Conservation (phyloP, 2,113 vertebrate genomes). For the Eublepharis macularius region DNA sequence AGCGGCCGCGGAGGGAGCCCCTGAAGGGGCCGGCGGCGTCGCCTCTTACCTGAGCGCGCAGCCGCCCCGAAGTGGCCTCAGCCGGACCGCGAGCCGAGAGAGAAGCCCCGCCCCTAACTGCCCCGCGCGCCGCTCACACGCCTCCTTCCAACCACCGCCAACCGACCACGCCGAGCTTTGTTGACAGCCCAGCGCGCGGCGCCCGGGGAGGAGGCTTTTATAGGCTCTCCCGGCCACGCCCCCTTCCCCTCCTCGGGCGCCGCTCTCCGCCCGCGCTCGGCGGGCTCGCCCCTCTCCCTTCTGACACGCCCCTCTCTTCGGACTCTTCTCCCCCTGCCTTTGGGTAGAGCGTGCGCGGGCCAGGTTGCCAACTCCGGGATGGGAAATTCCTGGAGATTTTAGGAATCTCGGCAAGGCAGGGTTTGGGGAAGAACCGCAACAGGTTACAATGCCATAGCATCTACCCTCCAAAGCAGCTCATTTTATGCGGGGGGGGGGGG, state of each 20-base stretch:
- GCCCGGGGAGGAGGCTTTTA: neutral
- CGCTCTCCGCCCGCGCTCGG: neutral
- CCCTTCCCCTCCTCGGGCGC: neutral
- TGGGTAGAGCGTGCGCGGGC: no score
- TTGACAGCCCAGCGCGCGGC: neutral
- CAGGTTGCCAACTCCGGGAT: no score
- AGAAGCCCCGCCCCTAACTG: rapidly evolving
- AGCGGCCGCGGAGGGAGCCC: no score
- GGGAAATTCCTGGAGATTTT: no score
- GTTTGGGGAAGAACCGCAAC: no score
- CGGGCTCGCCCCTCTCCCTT: neutral
- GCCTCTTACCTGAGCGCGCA: rapidly evolving
- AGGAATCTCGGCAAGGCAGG: no score
- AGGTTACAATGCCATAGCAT: no score
- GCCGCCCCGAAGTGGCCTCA: neutral
- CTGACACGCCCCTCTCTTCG: neutral
- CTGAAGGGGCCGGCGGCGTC: no score
- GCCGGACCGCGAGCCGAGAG: neutral
- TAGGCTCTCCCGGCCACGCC: neutral
- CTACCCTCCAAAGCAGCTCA: no score
- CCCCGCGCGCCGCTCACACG: rapidly evolving
- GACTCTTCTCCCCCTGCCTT: neutral
- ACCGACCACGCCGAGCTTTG: neutral
- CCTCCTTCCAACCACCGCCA: neutral
- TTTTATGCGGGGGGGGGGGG: no score